These are phyloP conservation scores for Barbus barbus DNA, from an alignment of 2,113 vertebrate genomes.

Conservation along the genomic window DNA sequence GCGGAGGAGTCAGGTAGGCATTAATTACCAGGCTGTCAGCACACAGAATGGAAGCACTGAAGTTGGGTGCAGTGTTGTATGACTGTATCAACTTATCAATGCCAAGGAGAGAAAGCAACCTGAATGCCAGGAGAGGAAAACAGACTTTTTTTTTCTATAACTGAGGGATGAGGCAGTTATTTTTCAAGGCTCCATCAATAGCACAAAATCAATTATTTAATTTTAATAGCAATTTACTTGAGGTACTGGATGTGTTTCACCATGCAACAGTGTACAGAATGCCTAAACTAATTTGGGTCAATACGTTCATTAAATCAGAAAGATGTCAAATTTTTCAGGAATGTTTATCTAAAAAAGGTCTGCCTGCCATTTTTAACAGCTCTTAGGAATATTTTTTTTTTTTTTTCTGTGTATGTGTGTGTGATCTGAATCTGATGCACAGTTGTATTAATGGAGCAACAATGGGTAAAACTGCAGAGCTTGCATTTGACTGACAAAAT, in stretches of 20 bases:
- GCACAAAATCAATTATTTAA: constrained; percentile 63
- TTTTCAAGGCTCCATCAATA: constrained; percentile 61
- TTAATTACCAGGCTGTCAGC: constrained; percentile 64
- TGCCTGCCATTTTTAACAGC: background rate
- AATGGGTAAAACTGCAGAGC: background rate
- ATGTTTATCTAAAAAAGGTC: background rate
- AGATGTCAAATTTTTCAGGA: background rate
- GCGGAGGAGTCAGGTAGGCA: constrained; percentile 52
- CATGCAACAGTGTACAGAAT: background rate
- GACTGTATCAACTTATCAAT: constrained; percentile 60
- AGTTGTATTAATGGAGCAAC: constrained; percentile 1
- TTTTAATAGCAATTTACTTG: constrained; percentile 48
- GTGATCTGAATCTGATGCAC: background rate
- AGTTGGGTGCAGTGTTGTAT: constrained; percentile 58
- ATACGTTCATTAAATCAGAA: background rate
- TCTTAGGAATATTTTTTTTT: background rate
- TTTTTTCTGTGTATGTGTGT: background rate
- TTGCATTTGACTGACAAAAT: background rate
- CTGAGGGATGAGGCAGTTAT: background rate
- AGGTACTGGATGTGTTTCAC: constrained; percentile 39
- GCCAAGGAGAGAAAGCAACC: constrained; percentile 55
- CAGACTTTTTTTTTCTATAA: background rate
- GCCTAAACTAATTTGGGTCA: background rate
- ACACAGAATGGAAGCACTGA: constrained; percentile 44
- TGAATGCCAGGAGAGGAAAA: constrained; percentile 60